Percentiles rank a stretch among this genome's conserved stretches.
These are phyloP conservation scores for Anolis carolinensis DNA, from an alignment of 2,113 vertebrate genomes.

Conservation along the genomic window DNA sequence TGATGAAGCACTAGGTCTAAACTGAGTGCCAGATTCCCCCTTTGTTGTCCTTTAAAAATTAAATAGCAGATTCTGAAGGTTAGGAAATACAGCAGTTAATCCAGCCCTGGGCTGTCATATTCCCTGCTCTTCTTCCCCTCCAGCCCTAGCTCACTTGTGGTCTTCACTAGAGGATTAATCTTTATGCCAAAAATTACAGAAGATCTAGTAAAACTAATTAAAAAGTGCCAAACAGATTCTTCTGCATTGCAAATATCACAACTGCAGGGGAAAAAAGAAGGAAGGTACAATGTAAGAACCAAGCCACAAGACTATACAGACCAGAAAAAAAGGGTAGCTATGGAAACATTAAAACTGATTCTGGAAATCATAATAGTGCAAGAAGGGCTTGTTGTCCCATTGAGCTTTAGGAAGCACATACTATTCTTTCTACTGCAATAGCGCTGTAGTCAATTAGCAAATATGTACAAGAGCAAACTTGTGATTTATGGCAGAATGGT, in stretches of 20 bases:
- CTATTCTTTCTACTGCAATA: not conserved
- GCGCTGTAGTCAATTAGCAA: accelerated
- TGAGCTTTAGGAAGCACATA: conserved; percentile 14
- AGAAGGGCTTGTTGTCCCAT: not conserved
- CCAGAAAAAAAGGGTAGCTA: not conserved
- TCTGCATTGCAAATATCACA: not conserved
- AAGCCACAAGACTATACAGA: not conserved
- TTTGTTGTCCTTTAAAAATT: not conserved
- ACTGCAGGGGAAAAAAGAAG: not conserved
- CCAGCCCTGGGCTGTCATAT: not conserved
- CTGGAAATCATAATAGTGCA: not conserved
- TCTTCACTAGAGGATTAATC: not conserved
- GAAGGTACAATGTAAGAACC: not conserved
- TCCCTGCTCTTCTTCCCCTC: not conserved
- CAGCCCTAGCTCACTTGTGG: not conserved
- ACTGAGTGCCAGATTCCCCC: not conserved
- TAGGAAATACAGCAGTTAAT: not conserved
- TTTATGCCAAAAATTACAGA: not conserved
- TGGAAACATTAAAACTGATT: not conserved
- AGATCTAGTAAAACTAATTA: not conserved
- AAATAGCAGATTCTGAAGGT: not conserved
- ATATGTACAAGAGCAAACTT: not conserved
- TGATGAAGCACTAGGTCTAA: not conserved
- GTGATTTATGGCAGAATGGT: not conserved
- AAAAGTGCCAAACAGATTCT: not conserved